Conservation (phyloP, 1,140 invertebrate genomes). For the Drosophila athabasca region DNA sequence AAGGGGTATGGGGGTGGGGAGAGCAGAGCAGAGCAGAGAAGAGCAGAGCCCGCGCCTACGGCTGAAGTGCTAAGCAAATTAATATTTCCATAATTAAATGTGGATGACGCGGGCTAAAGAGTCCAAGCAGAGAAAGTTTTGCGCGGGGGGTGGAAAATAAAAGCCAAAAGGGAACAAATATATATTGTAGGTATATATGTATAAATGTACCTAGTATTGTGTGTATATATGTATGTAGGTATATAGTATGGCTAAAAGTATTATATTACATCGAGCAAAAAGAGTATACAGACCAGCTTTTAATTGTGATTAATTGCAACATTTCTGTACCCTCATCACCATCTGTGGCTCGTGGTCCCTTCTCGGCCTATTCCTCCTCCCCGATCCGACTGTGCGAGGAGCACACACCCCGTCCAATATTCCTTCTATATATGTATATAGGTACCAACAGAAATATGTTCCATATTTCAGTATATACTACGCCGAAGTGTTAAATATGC, state of each 20-base stretch:
- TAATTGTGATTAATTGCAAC: constrained; percentile 49
- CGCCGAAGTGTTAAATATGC: too few relatives aligned
- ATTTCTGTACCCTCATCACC: constrained; percentile 16
- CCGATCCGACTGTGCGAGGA: background rate
- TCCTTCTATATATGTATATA: too few relatives aligned
- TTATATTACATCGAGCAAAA: constrained; percentile 7
- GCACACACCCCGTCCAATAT: background rate
- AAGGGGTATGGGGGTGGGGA: background rate
- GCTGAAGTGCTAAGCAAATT: constrained; percentile 75
- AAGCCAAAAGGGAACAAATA: background rate
- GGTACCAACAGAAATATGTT: too few relatives aligned
- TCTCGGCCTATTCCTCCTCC: too few relatives aligned
- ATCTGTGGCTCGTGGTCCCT: background rate
- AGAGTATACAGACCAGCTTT: constrained; percentile 28
- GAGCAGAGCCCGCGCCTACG: constrained; percentile 11
- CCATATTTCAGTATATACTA: too few relatives aligned
- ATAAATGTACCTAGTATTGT: background rate
- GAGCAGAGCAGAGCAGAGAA: too few relatives aligned
- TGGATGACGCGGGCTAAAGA: constrained; percentile 56
- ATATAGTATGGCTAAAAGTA: background rate
- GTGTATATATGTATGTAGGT: background rate
- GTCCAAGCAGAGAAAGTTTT: background rate
- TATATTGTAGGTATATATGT: background rate
- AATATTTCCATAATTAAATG: constrained; percentile 80
- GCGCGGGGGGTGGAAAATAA: background rate